Base-by-base conservation (phyloP, 2,888 invertebrate species). In the Drosophila mettleri region DNA sequence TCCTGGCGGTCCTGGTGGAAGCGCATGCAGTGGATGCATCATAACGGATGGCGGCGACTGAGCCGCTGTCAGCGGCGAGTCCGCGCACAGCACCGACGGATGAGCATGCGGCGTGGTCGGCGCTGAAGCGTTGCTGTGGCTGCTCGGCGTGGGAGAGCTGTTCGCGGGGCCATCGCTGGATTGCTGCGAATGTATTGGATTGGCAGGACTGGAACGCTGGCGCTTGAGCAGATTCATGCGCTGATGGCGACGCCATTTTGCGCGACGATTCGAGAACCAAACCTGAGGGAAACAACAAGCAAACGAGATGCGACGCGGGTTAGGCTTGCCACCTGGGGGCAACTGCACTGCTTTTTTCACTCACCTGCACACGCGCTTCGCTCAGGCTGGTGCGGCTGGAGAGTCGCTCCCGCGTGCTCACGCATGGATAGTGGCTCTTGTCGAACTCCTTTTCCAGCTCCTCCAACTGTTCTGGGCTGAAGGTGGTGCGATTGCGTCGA, bases 191-290 rank as follows among this genome's bases (percentile, higher is more conserved):
- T 86, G 89, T 60, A 90, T 75, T 4, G 80, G 75, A 68, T 81
- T 85, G 45, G 86, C 85, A 64, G 91, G 92, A 70, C 91, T 91
- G 78, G 91, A 90, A 75, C 94, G 95, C 38, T 86, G 85, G 89
- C 96, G 95, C 93, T 97, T 97, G 93, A 97, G 95, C 91, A 97
- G 95, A 93, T 97, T 97, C 97, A 98, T 97, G 93, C 98, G 96
- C 93, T 98, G 98, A 93, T 98, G 98, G 91, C 98, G 96, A 93
- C 98, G 96, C 98, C 98, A 98, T 94, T 98, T 98, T 93, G 98
- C 98, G 94, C 98, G 96, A 95, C 98, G 97, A 96, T 98, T 98
- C 94, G 98, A 98, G 96, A 98, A 98, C 98, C 98, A 98, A 95
- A 98, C 98, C 98, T 98, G 53, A 4, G 0, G 7, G 1, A 95